phyloP scores from a whole-genome alignment of 2,888 invertebrate species.

The Dione juno region DNA sequence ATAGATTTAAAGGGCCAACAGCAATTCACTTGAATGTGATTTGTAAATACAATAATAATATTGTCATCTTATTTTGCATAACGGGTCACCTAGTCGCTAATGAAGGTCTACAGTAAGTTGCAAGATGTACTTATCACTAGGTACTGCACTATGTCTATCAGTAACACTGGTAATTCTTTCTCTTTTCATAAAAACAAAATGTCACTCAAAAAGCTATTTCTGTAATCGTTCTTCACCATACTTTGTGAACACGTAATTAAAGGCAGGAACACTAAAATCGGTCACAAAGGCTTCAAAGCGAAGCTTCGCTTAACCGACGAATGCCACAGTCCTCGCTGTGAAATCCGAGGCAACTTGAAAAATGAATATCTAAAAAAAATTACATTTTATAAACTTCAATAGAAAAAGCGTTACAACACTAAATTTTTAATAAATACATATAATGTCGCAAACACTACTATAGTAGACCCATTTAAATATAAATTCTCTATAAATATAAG shows the following conservation, averaged over 20 bases:
- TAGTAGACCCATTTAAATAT: too few species aligned
- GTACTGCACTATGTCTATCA: not conserved
- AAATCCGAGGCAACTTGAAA: constrained; percentile 3
- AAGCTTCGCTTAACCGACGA: constrained; percentile 26
- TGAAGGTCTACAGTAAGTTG: not conserved
- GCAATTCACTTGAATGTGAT: constrained; percentile 1
- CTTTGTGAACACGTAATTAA: constrained; percentile 61
- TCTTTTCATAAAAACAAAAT: constrained; percentile 6
- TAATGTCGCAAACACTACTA: not conserved
- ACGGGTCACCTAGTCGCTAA: not conserved
- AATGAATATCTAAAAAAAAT: not conserved
- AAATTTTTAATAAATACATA: not conserved
- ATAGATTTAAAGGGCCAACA: not conserved
- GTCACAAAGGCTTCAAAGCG: constrained; percentile 34
- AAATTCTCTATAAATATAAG: too few species aligned
- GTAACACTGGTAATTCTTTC: not conserved
- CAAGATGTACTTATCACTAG: too few species aligned
- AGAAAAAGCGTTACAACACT: not conserved
- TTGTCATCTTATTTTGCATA: not conserved
- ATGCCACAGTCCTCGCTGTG: constrained; percentile 11
- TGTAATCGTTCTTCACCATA: constrained; percentile 21
- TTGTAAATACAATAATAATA: not conserved
- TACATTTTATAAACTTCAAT: constrained; percentile 1
- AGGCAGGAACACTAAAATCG: constrained; percentile 61
- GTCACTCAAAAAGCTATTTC: constrained; percentile 16